Base-by-base conservation (phyloP, 2,888 invertebrate species). In the Parnassius smintheus region DNA sequence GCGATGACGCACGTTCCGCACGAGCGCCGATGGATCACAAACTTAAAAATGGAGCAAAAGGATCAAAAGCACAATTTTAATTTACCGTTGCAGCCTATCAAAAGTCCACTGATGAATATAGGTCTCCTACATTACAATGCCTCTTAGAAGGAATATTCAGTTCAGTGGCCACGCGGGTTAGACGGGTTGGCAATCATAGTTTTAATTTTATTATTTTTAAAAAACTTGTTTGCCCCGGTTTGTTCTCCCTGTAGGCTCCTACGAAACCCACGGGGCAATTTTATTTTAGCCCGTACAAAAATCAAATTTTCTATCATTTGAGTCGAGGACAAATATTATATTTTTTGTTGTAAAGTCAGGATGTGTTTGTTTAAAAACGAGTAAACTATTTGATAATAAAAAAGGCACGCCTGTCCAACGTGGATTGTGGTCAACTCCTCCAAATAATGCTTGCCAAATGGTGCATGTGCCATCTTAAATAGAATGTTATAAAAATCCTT, bases 341-440 rank as follows among this genome's bases (percentile, higher is more conserved):
- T 46, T 46, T 46, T 46, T 12, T 46, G 46, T 46, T 46, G 25
- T 25, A 25, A 3, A 25, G 25, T 25, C 25, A 4, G 25, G 3
- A 25, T 25, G 4, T 25, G 3, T 25, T 25, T 25, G 4, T 25
- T 3, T 46, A 41, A 7, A 18, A 48, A 72, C 65, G 72, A 73
- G 78, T 82, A 80, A 79, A 74, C 74, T 18, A 13, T 50, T 50
- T 18, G 18, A 18, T 74, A 71, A 25, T 7, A 25, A 25, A 18
- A 25, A 25, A 25, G 25, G 25, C 25, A 25, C 2, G 25, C 25
- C 25, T 25, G 4, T 3, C 3, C 25, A 25, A 25, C 2, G 25
- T 25, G 25, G 25, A 4, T 2, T 4, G 25, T 25, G 25, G 3
- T 25, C 18, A 18, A 18, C 18, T 18, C 18, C 18, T 18, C 18